Evolutionary conservation across 2,113 vertebrate species (phyloP).

Genomic region (Probosciger aterrimus): DNA sequence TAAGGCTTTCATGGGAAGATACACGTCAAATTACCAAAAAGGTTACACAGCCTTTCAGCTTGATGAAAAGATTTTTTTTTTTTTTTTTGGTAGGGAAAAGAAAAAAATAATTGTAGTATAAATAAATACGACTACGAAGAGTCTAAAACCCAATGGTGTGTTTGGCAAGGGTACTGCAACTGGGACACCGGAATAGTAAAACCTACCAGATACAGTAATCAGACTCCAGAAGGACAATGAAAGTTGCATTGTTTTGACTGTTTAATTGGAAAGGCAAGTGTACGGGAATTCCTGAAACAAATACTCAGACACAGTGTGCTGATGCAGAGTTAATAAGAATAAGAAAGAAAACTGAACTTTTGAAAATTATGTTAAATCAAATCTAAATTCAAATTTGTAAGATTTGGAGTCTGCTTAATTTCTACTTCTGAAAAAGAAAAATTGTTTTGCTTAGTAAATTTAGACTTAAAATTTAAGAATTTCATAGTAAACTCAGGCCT

Average conservation of each 20-base stretch:
- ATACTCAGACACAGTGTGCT: background rate
- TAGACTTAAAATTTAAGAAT: background rate
- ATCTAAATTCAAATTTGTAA: background rate
- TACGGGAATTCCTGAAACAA: background rate
- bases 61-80: background rate
- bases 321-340: background rate
- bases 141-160: background rate
- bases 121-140: background rate
- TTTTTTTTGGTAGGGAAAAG: background rate
- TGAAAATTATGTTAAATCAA: background rate
- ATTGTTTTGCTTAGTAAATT: background rate
- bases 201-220: background rate
- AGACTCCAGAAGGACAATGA: background rate
- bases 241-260: background rate
- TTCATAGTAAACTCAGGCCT: background rate
- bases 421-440: background rate
- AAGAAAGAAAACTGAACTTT: background rate
- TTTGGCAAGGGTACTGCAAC: background rate
- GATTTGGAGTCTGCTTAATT: background rate
- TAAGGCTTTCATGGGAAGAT: background rate
- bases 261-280: background rate
- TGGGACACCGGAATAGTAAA: background rate
- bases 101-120: background rate
- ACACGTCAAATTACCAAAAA: background rate
- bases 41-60: background rate